These are phyloP conservation scores for Antitype chi DNA, from an alignment of 2,888 invertebrate genomes.

Conservation along the genomic window DNA sequence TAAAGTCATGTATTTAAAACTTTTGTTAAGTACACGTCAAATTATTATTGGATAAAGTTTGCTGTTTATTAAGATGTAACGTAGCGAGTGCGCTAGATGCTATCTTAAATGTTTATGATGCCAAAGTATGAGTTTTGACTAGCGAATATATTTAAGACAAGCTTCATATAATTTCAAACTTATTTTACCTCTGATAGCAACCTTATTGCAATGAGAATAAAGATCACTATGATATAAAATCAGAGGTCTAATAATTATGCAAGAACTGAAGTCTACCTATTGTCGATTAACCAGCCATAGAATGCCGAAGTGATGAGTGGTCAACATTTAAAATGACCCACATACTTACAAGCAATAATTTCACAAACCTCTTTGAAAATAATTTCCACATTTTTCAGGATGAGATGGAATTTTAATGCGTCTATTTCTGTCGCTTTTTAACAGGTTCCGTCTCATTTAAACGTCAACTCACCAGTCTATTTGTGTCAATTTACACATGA, in stretches of 20 bases:
- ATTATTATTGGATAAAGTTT: constrained; percentile 56
- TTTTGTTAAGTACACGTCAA: constrained; percentile 50
- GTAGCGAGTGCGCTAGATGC: constrained; percentile 26
- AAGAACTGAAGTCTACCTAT: neutral
- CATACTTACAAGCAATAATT: constrained; percentile 29
- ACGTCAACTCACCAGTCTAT: constrained; percentile 54
- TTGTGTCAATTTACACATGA: constrained; percentile 71
- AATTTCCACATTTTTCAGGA: constrained; percentile 41
- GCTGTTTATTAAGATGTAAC: constrained; percentile 45
- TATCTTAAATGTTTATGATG: constrained; percentile 38
- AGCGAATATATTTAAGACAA: constrained; percentile 11
- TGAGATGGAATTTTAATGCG: constrained; percentile 51
- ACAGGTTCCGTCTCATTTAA: constrained; percentile 57
- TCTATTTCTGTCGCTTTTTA: constrained; percentile 58
- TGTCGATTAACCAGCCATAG: constrained; percentile 13
- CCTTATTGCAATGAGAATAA: neutral
- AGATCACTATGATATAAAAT: neutral
- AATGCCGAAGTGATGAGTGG: constrained; percentile 2
- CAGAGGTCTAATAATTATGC: too few species aligned
- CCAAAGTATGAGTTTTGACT: constrained; percentile 28
- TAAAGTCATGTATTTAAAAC: constrained; percentile 67
- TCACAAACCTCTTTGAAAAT: constrained; percentile 10
- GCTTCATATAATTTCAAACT: neutral
- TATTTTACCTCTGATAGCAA: too few species aligned
- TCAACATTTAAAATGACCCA: constrained; percentile 30